phyloP scores from a whole-genome alignment of 2,113 vertebrate genomes.

The Ptychochromis oligacanthus region DNA sequence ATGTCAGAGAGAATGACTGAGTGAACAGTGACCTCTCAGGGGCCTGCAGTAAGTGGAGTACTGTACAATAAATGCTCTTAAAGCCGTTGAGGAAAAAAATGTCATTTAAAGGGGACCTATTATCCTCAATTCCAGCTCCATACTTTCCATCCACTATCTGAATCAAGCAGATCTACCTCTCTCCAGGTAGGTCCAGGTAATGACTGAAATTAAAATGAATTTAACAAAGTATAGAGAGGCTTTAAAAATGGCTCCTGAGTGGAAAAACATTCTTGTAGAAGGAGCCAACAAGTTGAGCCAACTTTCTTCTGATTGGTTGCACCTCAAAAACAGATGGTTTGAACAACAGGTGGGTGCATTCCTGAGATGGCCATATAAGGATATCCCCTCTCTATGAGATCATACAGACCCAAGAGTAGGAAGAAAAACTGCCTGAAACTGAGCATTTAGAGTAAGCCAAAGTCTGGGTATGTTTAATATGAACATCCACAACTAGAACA shows the following conservation, averaged over 20 bases:
- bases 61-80: not conserved
- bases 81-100: not conserved
- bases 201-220: no score
- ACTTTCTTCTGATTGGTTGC: no score
- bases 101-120: not conserved
- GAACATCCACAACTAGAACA: not conserved
- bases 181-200: no score
- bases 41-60: not conserved
- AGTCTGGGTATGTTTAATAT: not conserved
- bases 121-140: not conserved
- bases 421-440: no score
- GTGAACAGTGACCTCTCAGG: constrained; percentile 24
- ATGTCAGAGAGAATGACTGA: constrained; percentile 31
- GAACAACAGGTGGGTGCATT: not conserved
- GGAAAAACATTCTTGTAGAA: no score
- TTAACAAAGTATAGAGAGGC: no score
- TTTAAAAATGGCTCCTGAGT: no score
- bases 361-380: not conserved
- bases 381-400: not conserved
- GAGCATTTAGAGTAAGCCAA: no score
- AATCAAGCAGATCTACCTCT: not conserved
- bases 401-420: not conserved
- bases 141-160: accelerated
- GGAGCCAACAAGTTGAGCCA: no score
- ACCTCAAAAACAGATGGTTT: not conserved